A percentile compares a stretch with the other conserved stretches of the same genome.
Evolutionary conservation across 92 coral and sea anemone species (phyloP).

Genomic region (Epizoanthus rinbou): DNA sequence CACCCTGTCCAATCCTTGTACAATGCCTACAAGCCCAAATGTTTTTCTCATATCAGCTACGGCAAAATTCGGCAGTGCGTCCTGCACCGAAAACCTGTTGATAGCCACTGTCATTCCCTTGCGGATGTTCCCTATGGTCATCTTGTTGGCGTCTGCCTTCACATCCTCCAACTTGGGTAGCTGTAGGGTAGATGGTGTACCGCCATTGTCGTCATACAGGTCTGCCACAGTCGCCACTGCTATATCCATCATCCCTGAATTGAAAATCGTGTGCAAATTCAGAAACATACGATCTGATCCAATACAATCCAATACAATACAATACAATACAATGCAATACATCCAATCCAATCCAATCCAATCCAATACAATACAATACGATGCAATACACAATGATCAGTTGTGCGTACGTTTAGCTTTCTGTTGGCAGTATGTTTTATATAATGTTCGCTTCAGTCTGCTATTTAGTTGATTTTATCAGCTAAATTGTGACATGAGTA

Average conservation of each 20-base stretch:
- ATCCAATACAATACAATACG: too few species aligned
- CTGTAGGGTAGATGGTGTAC: slow-evolving; percentile 76
- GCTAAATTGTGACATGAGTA: too few species aligned
- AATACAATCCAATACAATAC: too few species aligned
- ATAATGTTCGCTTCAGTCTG: too few species aligned
- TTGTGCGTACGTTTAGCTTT: too few species aligned
- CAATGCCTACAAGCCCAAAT: slow-evolving; percentile 85
- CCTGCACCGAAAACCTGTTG: slow-evolving; percentile 56
- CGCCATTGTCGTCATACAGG: slow-evolving; percentile 96
- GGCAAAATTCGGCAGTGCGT: slow-evolving; percentile 71
- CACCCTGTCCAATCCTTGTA: slow-evolving; percentile 86
- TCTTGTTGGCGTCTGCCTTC: slow-evolving; percentile 86
- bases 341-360: too few species aligned
- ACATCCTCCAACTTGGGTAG: slow-evolving; percentile 93
- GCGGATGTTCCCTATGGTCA: slow-evolving; percentile 70
- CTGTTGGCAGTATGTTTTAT: too few species aligned
- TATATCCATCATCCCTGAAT: slow-evolving; percentile 90
- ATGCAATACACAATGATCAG: too few species aligned
- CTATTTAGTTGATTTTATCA: too few species aligned
- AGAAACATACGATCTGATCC: too few species aligned
- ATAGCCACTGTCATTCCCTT: slow-evolving; percentile 83
- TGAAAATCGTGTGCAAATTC: neutral
- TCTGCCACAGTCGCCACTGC: slow-evolving; percentile 93
- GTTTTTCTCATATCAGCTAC: slow-evolving; percentile 96
- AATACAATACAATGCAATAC: too few species aligned